Conservation (phyloP, 2,113 vertebrate species). For the Cathartes aura region DNA sequence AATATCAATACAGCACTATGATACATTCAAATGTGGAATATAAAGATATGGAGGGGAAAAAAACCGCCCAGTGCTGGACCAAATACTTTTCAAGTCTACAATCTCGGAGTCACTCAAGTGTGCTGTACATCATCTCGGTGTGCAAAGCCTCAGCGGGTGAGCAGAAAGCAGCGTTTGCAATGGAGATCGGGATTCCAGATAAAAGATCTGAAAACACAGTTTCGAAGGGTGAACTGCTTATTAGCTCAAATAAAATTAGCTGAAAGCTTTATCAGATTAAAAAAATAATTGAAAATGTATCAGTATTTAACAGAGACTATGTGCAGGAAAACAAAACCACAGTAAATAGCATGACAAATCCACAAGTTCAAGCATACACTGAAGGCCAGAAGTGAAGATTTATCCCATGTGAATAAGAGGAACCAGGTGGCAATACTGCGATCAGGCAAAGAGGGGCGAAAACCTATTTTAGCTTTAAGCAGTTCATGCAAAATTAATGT, state of each 20-base stretch:
- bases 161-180: background rate
- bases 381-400: background rate
- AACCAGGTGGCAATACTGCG: background rate
- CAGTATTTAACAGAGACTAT: conserved; percentile 63
- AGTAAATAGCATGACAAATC: conserved; percentile 59
- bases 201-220: conserved; percentile 49
- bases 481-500: conserved; percentile 2
- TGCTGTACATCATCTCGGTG: background rate
- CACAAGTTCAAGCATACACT: conserved; percentile 43
- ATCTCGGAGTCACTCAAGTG: background rate
- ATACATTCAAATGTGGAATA: background rate
- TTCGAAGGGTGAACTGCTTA: conserved; percentile 46
- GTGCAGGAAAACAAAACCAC: conserved; percentile 38
- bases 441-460: background rate
- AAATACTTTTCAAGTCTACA: background rate
- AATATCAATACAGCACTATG: background rate
- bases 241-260: conserved; percentile 74
- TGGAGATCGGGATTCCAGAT: conserved; percentile 47
- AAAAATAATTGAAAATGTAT: conserved; percentile 77
- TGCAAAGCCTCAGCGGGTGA: conserved; percentile 21
- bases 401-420: background rate
- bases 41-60: background rate
- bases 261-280: conserved; percentile 76
- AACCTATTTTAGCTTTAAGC: conserved; percentile 5
- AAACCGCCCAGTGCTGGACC: background rate